Percentiles rank a stretch among this genome's conserved stretches.
Conservation (phyloP, 2,113 vertebrate species). For the Rhinoptilus africanus region DNA sequence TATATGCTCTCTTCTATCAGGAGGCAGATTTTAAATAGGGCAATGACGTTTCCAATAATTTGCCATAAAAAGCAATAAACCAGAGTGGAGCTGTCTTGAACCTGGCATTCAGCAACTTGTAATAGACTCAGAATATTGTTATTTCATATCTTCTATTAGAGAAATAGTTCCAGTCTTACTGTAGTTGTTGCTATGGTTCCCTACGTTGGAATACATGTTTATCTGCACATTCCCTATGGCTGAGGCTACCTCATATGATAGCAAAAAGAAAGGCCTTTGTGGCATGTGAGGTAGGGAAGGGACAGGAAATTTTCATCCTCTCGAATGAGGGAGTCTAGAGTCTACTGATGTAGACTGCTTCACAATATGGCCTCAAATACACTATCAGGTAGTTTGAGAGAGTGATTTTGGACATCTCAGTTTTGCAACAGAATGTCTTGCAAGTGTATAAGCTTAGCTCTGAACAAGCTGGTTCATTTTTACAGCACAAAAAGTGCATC, state of each 20-base stretch:
- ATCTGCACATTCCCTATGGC: background rate
- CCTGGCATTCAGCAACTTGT: background rate
- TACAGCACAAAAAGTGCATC: background rate
- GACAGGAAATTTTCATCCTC: background rate
- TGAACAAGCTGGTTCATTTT: background rate
- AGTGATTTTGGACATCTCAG: background rate
- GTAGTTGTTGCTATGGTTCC: conserved; percentile 27
- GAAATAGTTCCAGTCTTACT: background rate
- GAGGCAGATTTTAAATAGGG: background rate
- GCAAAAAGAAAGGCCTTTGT: background rate
- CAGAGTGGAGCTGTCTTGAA: background rate
- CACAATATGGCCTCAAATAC: background rate
- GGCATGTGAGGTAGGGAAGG: too few species aligned
- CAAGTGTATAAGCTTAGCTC: background rate
- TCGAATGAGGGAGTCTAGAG: background rate
- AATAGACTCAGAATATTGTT: background rate
- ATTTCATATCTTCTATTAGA: background rate
- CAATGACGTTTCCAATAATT: background rate
- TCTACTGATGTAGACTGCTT: background rate
- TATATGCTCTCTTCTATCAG: background rate
- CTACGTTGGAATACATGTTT: background rate
- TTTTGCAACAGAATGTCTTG: background rate
- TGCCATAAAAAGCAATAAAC: background rate
- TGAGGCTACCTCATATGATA: background rate
- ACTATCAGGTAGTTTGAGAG: background rate